Conservation (phyloP, 2,113 vertebrate species). For the Percopsis transmontana region DNA sequence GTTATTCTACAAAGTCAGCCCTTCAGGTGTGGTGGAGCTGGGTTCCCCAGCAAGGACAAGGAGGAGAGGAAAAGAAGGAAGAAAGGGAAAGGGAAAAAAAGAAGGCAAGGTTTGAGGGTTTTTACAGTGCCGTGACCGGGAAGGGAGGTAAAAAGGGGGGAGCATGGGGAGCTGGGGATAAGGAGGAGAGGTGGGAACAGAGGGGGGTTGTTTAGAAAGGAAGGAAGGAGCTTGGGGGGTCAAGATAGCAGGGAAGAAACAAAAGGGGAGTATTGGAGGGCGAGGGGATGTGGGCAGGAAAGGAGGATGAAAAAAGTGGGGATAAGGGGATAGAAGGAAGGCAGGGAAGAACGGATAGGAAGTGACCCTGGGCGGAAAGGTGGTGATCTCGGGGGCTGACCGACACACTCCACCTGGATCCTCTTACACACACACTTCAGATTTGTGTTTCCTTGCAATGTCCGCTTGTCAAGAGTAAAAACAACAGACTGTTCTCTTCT, state of each 20-base stretch:
- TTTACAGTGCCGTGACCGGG: not conserved
- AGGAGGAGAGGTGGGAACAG: not conserved
- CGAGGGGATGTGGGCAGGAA: not conserved
- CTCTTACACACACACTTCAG: constrained; percentile 4
- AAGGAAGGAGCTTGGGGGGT: not conserved
- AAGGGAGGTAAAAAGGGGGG: not conserved
- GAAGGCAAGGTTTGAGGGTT: no score
- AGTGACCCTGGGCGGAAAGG: constrained; percentile 22
- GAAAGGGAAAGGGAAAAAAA: not conserved
- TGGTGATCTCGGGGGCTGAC: constrained; percentile 16
- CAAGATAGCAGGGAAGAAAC: not conserved
- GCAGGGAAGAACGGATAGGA: constrained; percentile 15
- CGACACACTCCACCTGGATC: constrained; percentile 33
- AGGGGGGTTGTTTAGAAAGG: not conserved
- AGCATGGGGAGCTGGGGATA: not conserved
- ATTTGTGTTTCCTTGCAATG: constrained; percentile 16
- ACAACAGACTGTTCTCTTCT: not conserved
- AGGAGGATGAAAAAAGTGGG: not conserved
- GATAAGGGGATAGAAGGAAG: not conserved
- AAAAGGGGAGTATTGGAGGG: not conserved
- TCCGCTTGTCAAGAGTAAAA: not conserved
- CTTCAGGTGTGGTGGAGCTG: not conserved
- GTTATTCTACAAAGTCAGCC: not conserved
- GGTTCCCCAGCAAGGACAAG: not conserved
- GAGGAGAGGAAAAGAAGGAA: not conserved